A percentile compares a stretch with the other conserved stretches of the same genome.
phyloP scores from a whole-genome alignment of 2,888 invertebrate species.

The Neoitamus cyanurus region DNA sequence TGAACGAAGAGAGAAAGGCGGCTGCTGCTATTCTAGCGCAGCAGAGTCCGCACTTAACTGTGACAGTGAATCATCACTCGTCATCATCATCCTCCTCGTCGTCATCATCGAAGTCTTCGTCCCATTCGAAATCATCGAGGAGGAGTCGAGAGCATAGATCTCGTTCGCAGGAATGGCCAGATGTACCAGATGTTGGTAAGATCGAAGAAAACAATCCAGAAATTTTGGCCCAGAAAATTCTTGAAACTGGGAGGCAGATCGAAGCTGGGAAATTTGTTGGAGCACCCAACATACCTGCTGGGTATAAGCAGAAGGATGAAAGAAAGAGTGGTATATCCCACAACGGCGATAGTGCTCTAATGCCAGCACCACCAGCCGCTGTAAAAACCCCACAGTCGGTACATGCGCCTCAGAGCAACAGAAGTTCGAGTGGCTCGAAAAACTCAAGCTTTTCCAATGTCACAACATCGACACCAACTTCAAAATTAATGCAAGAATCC shows the following conservation, averaged over 20 bases:
- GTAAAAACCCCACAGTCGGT: constrained; percentile 37
- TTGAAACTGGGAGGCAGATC: constrained; percentile 89
- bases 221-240: constrained; percentile 87
- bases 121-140: constrained; percentile 68
- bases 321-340: constrained; percentile 29
- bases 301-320: constrained; percentile 51
- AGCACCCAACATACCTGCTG: constrained; percentile 51
- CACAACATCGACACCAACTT: constrained; percentile 46
- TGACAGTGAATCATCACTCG: constrained; percentile 56
- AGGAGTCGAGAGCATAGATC: constrained; percentile 79
- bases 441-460: constrained; percentile 27
- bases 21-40: constrained; percentile 61
- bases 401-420: not conserved
- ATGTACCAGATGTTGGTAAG: constrained; percentile 88
- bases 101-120: constrained; percentile 55
- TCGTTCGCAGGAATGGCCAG: constrained; percentile 91
- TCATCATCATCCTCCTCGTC: constrained; percentile 68
- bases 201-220: constrained; percentile 94
- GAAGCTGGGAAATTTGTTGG: constrained; percentile 79
- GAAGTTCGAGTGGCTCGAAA: constrained; percentile 27
- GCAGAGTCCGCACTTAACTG: constrained; percentile 63
- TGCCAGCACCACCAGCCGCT: constrained; percentile 63
- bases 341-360: constrained; percentile 61
- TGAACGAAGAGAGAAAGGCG: constrained; percentile 73
- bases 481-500: constrained; percentile 71